Conservation (phyloP, 2,888 invertebrate species). For the Mesorhabditis spiculigera region DNA sequence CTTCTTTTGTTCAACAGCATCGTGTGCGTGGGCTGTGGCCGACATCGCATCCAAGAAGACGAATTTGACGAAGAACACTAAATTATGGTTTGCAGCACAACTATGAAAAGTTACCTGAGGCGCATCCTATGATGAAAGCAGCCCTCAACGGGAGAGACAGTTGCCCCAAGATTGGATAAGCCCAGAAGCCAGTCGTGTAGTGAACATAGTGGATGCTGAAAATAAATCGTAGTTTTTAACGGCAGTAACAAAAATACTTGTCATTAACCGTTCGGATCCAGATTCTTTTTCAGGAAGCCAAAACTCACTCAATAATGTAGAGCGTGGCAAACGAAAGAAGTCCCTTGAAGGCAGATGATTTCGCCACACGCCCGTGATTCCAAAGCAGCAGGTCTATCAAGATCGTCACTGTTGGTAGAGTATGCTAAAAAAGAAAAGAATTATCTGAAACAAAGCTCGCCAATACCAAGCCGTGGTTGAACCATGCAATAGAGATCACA, state of each 20-base stretch:
- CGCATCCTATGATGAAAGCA: constrained; percentile 40
- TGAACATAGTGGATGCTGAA: constrained; percentile 47
- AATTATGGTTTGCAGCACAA: background rate
- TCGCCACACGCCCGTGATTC: constrained; percentile 32
- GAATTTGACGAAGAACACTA: background rate
- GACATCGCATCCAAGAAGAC: constrained; percentile 4
- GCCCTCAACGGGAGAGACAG: constrained; percentile 31
- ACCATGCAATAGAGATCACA: constrained; percentile 38
- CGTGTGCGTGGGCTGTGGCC: background rate
- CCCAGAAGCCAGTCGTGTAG: constrained; percentile 47
- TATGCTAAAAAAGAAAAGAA: constrained; percentile 37
- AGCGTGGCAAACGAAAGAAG: constrained; percentile 26
- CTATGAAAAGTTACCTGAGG: background rate
- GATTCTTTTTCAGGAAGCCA: background rate
- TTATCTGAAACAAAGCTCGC: background rate
- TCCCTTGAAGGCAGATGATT: constrained; percentile 21
- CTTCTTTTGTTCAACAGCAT: background rate
- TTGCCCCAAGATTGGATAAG: constrained; percentile 51
- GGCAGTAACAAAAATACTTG: background rate
- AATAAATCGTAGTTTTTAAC: background rate
- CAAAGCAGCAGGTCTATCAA: constrained; percentile 41
- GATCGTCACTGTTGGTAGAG: constrained; percentile 43
- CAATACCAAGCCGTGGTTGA: constrained; percentile 37
- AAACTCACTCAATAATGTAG: constrained; percentile 46
- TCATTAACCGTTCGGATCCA: background rate